Evolutionary conservation across 2,888 invertebrate genomes (phyloP), one percentile per base, ranked within the genome.

Genomic region (Dicyrtomina minuta): DNA sequence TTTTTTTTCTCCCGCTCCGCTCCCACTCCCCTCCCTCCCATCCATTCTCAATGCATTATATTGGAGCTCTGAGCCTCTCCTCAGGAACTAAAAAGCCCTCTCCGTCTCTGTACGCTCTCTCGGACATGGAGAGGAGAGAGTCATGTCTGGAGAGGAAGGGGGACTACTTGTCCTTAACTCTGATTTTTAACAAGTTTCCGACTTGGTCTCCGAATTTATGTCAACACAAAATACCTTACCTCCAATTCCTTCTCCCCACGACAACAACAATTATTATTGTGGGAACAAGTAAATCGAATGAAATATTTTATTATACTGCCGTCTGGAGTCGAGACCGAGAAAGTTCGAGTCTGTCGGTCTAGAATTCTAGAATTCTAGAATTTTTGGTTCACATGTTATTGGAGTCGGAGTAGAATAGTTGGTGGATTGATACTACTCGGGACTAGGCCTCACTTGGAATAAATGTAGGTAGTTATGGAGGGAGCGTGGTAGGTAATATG

Each of bases 191-290:
- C 46, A 46, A 6, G 22, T 51, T 51, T 22, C 51, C 10, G 12
- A 2, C 17, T 15, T 22, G 20, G 17, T 51, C 17, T 51, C 17
- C 6, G n/a, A 51, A 17, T 51, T 24, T 22, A 10, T 24, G 51
- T 17, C 20, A 24, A 17, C 10, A 17, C 17, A 13, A 22, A 51
- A 22, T 46, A 46, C 5, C 20, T 4, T 12, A 17, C 13, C 20
- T 51, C 20, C 10, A 51, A n/a, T n/a, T n/a, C 33, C 4, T 33
- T 33, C 33, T 33, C 33, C 8, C 33, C 33, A 12, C 12, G 51
- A 24, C n/a, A 46, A 46, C 46, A 51, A 22, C 51, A 51, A 51
- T 51, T 51, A 24, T 51, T 51, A 33, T 33, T 8, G 51, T 13
- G 6, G 17, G 51, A 17, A 33, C 13, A 51, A 22, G 51, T 22